phyloP scores from a whole-genome alignment of 2,797 vertebrate species.

The Brachymystax lenok region DNA sequence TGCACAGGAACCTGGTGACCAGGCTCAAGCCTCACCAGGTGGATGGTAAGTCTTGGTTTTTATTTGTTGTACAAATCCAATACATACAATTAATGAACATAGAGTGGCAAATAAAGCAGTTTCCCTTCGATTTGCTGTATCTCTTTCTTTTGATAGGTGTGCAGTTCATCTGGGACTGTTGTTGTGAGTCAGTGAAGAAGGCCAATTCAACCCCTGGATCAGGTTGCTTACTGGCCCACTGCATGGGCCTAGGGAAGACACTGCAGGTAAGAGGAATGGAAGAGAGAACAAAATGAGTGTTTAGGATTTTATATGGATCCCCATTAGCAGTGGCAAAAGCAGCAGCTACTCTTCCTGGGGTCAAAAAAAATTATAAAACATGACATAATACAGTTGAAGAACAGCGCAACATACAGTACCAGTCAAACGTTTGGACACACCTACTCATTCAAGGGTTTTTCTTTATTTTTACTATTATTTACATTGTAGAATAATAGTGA shows the following conservation, averaged over 20 bases:
- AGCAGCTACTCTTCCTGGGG: no score
- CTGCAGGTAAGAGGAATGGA: conserved; percentile 83
- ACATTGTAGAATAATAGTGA: no score
- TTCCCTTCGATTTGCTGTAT: not conserved
- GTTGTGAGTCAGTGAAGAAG: conserved; percentile 94
- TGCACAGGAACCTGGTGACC: conserved; percentile 89
- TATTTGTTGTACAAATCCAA: no score
- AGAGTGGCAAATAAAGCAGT: not conserved
- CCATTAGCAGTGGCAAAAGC: no score
- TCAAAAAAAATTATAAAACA: no score
- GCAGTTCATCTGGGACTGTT: conserved; percentile 98
- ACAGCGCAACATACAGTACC: no score
- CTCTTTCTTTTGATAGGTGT: conserved; percentile 77
- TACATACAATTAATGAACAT: no score
- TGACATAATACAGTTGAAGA: no score
- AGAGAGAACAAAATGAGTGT: not conserved
- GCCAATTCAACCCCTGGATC: conserved; percentile 89
- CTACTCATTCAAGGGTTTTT: no score
- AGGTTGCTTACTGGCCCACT: conserved; percentile 95
- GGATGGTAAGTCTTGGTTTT: conserved; percentile 79
- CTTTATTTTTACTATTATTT: no score
- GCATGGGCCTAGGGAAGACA: conserved; percentile 97
- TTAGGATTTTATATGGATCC: no score
- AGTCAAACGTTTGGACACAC: no score
- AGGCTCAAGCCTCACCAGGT: conserved; percentile 95